Evolutionary conservation across 2,113 vertebrate genomes (phyloP).

Genomic region (Larimichthys crocea): DNA sequence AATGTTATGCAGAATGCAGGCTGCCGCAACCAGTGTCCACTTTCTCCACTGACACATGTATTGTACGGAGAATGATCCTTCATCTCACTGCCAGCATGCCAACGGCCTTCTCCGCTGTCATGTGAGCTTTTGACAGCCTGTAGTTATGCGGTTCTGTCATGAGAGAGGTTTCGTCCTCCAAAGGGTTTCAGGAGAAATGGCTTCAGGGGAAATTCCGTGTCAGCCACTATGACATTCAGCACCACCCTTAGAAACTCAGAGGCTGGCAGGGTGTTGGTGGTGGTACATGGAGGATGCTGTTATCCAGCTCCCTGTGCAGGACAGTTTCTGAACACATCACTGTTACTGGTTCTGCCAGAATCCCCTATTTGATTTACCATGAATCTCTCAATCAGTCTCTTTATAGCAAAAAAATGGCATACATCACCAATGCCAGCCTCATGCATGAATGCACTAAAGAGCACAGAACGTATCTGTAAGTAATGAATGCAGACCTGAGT

Average conservation of each 20-base stretch:
- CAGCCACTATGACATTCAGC: not conserved
- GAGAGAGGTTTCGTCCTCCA: not conserved
- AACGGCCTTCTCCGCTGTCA: not conserved
- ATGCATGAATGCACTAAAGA: too few relatives aligned
- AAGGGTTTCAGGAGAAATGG: not conserved
- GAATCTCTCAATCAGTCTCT: not conserved
- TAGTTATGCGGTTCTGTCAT: not conserved
- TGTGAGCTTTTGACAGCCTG: not conserved
- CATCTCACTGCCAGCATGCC: not conserved
- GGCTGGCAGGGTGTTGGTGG: not conserved
- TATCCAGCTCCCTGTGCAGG: not conserved
- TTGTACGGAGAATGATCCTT: not conserved
- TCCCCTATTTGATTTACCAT: not conserved
- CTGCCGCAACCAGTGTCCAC: not conserved
- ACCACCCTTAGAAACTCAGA: not conserved
- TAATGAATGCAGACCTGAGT: too few relatives aligned
- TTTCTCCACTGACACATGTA: not conserved
- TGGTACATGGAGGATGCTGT: not conserved
- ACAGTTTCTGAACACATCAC: not conserved
- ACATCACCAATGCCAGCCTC: too few relatives aligned
- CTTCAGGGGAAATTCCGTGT: not conserved
- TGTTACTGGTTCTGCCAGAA: not conserved
- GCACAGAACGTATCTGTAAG: too few relatives aligned
- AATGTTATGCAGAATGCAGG: too few relatives aligned
- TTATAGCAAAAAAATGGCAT: not conserved